phyloP scores from a whole-genome alignment of 2,797 vertebrate species.

The Silurus aristotelis region DNA sequence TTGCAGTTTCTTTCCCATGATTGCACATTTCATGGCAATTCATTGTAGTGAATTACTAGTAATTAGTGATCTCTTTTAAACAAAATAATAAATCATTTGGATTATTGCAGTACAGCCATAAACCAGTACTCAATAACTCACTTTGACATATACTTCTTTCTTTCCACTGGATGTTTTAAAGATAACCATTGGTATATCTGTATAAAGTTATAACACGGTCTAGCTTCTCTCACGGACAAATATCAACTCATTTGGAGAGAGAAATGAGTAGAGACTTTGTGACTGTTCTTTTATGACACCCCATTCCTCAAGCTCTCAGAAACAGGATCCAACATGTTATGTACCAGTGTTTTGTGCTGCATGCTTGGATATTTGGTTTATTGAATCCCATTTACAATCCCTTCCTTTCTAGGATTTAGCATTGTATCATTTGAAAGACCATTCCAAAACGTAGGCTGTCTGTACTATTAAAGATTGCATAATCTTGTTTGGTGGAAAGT shows the following conservation, averaged over 20 bases:
- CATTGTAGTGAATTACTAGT: not conserved
- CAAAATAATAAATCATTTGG: not conserved
- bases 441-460: not conserved
- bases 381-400: conserved; percentile 23
- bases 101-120: not conserved
- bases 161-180: not conserved
- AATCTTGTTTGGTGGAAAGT: not conserved
- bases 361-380: conserved; percentile 18
- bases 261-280: conserved; percentile 8
- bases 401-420: conserved; percentile 16
- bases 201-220: not conserved
- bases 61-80: not conserved
- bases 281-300: conserved; percentile 33
- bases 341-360: conserved; percentile 1
- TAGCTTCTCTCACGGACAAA: not conserved
- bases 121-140: not conserved
- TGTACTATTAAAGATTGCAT: not conserved
- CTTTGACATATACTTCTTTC: not conserved
- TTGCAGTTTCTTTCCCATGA: not conserved
- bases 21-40: not conserved
- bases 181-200: not conserved
- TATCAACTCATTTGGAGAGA: conserved; percentile 8
- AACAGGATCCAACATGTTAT: conserved; percentile 49
- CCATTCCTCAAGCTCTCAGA: conserved; percentile 25
- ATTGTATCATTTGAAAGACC: conserved; percentile 1